Base-by-base conservation (phyloP, 2,113 vertebrate genomes). In the Lanius collurio region DNA sequence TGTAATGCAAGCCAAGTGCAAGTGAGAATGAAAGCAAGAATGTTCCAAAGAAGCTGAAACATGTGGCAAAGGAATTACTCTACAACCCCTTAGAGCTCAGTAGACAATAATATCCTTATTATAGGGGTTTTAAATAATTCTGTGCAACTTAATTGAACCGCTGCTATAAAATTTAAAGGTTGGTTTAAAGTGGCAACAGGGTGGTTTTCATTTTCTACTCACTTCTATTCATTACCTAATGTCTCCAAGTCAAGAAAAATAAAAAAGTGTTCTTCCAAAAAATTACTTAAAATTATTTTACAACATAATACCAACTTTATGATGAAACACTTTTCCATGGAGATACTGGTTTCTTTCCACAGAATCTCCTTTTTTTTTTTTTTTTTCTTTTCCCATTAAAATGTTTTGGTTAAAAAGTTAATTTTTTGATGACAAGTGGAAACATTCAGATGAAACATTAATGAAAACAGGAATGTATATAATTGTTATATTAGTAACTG, bases 341-440 rank as follows among this genome's bases (percentile, higher is more conserved):
- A 46, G 30, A 67, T 3, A 6, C 5, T 89, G 15, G 4, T 5
- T 87, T 59, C 12, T 63, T 95, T 59, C 26, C 7, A 16, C 10
- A 23, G 10, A 41, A 30, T 64, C 1, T 37, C 30, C 12, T 22
- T 4, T 13, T 44, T 3, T 23, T n/a, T 42, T 26, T 30, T 10
- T 19, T 19, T 10, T 31, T 42, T 37, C 37, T 7, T 3, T 0
- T 0, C 3, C 4, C 7, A 39, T 23, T 49, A 27, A 65, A 87
- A 50, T n/a, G 0, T 31, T 89, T 70, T n/a, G 1, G 3, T 74
- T 78, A 10, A 39, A 79, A 94, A 63, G 15, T 80, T 76, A 20
- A 68, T 67, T 89, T 86, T 11, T 68, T 62, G 26, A 31, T 13
- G 10, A 37, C 5, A 85, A 75, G 15, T 60, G 5, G 14, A 87